Conservation (phyloP, 2,113 vertebrate genomes). For the Petromus typicus region DNA sequence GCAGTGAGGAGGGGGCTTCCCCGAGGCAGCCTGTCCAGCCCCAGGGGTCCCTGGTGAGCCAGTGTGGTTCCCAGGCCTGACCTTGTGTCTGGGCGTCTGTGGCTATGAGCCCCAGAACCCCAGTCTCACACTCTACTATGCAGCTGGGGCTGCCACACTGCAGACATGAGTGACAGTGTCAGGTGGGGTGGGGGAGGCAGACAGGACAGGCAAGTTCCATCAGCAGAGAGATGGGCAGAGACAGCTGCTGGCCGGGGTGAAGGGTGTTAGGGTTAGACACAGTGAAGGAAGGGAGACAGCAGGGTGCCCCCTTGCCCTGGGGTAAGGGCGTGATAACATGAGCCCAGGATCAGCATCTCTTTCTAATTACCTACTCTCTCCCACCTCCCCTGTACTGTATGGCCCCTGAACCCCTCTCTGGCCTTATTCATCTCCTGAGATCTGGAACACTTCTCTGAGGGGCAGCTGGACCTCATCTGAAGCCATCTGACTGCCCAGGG, state of each 20-base stretch:
- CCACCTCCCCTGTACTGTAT: neutral
- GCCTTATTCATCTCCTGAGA: neutral
- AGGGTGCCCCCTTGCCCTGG: neutral
- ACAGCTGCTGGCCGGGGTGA: constrained; percentile 68
- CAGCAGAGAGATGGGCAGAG: constrained; percentile 55
- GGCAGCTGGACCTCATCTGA: neutral
- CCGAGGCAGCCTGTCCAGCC: neutral
- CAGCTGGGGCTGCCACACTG: neutral
- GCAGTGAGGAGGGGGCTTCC: neutral
- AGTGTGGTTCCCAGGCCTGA: neutral
- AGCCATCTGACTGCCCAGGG: neutral
- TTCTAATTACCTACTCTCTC: neutral
- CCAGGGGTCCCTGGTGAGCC: neutral
- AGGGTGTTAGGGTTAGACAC: neutral
- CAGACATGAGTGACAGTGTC: constrained; percentile 77
- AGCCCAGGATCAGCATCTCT: neutral
- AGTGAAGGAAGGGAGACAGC: neutral
- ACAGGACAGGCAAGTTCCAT: constrained; percentile 39
- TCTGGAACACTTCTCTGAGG: neutral
- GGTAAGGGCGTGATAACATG: neutral
- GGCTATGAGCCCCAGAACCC: neutral
- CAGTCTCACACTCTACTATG: too few relatives aligned
- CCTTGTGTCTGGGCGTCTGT: neutral
- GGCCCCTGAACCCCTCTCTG: neutral
- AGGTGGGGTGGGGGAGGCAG: constrained; percentile 45